These are phyloP conservation scores for Lochmaea capreae DNA, from an alignment of 2,888 invertebrate genomes.

Conservation along the genomic window DNA sequence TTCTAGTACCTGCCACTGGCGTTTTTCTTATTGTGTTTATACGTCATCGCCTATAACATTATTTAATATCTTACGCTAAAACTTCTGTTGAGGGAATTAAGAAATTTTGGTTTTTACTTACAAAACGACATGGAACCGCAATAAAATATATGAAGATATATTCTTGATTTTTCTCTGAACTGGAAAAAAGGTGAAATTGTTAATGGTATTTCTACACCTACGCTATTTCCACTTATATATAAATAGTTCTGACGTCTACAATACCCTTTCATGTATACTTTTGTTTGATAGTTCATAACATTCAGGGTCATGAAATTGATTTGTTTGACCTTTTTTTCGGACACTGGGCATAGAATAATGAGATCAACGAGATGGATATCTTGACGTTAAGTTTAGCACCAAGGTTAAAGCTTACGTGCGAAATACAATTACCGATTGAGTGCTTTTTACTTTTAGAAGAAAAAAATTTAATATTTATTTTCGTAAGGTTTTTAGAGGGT, in stretches of 20 bases:
- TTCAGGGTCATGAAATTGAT: slow-evolving; percentile 26
- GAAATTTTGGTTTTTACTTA: too few species aligned
- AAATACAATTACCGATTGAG: slow-evolving; percentile 35
- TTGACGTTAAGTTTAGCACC: slow-evolving; percentile 39
- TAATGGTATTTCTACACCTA: too few species aligned
- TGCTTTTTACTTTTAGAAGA: slow-evolving; percentile 16
- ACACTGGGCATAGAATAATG: slow-evolving; percentile 32
- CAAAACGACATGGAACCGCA: too few species aligned
- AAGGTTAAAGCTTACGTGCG: slow-evolving; percentile 47
- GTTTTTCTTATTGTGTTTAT: too few species aligned
- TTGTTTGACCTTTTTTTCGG: slow-evolving; percentile 26
- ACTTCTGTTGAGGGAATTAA: too few species aligned
- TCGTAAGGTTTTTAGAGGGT: slow-evolving; percentile 3
- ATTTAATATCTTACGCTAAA: too few species aligned
- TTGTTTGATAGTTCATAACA: background rate
- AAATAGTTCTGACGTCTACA: background rate
- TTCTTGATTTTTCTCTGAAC: too few species aligned
- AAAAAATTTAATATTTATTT: slow-evolving; percentile 26
- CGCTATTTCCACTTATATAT: background rate
- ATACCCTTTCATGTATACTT: background rate
- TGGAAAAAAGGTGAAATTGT: too few species aligned
- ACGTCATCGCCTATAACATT: too few species aligned
- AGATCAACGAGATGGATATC: slow-evolving; percentile 39
- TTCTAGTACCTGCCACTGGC: too few species aligned
- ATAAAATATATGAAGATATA: too few species aligned